Conservation (phyloP, 2,113 vertebrate species). For the Bubo blakistoni region DNA sequence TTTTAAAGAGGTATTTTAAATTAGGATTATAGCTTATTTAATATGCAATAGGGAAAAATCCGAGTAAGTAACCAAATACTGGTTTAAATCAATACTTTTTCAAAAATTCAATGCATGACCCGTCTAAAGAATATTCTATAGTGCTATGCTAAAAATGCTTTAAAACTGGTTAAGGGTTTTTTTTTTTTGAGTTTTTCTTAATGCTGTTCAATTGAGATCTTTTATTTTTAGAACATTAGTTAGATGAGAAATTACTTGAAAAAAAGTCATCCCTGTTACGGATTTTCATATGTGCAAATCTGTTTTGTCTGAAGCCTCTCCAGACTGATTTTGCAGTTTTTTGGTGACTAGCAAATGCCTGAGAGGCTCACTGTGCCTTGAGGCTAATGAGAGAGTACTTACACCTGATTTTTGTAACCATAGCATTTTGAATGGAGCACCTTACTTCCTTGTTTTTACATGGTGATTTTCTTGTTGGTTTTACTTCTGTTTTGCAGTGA, state of each 20-base stretch:
- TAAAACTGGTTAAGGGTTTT: neutral
- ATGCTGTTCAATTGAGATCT: neutral
- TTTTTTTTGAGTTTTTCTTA: neutral
- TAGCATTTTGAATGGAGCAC: neutral
- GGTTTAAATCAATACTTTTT: neutral
- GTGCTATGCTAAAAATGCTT: neutral
- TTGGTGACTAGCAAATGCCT: neutral
- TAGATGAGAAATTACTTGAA: neutral
- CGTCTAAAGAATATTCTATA: neutral
- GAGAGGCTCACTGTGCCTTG: neutral
- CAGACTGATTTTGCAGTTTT: neutral
- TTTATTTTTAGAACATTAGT: neutral
- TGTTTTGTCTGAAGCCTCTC: neutral
- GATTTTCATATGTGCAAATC: neutral
- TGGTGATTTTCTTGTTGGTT: neutral
- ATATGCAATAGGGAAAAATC: neutral
- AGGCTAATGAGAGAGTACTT: neutral
- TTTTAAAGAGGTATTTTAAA: neutral
- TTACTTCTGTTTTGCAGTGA: neutral
- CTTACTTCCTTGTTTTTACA: neutral
- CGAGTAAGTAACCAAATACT: neutral
- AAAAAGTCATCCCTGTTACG: neutral
- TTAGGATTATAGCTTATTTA: neutral
- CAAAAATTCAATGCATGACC: fast-evolving
- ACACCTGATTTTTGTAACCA: neutral